Evolutionary conservation across 2,113 vertebrate species (phyloP).

Genomic region (Lepisosteus oculatus): DNA sequence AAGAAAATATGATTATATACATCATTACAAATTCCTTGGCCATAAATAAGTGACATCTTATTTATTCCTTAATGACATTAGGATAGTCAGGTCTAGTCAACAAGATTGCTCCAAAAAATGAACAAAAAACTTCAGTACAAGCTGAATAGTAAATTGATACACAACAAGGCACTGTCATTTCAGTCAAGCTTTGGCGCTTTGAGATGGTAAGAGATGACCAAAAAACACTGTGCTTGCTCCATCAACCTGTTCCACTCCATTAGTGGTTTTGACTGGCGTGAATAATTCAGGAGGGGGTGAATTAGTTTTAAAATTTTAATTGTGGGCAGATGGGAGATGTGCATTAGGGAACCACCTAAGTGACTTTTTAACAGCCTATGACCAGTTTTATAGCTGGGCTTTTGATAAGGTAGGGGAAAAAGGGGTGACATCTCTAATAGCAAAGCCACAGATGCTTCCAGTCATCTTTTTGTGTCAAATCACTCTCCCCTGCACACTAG

Average conservation of each 20-base stretch:
- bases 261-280: constrained; percentile 44
- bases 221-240: constrained; percentile 28
- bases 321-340: constrained; percentile 54
- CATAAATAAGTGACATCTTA: too few species aligned
- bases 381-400: constrained; percentile 40
- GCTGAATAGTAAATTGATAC: too few species aligned
- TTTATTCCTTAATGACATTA: too few species aligned
- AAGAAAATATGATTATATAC: too few species aligned
- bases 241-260: constrained; percentile 37
- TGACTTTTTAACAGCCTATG: constrained; percentile 43
- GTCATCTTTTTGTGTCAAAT: too few species aligned
- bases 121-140: too few species aligned
- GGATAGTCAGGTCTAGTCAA: too few species aligned
- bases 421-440: neutral
- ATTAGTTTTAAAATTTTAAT: constrained; percentile 67
- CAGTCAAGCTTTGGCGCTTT: neutral
- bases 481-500: neutral
- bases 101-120: too few species aligned
- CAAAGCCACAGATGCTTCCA: too few species aligned
- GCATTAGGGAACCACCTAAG: constrained; percentile 56
- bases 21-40: too few species aligned
- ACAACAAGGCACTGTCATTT: too few species aligned
- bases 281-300: constrained; percentile 63
- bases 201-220: constrained; percentile 6
- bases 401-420: constrained; percentile 29